A percentile compares a stretch with the other conserved stretches of the same genome.
phyloP scores from a whole-genome alignment of 2,113 vertebrate species.

The Cyphomyrus plagiostoma region DNA sequence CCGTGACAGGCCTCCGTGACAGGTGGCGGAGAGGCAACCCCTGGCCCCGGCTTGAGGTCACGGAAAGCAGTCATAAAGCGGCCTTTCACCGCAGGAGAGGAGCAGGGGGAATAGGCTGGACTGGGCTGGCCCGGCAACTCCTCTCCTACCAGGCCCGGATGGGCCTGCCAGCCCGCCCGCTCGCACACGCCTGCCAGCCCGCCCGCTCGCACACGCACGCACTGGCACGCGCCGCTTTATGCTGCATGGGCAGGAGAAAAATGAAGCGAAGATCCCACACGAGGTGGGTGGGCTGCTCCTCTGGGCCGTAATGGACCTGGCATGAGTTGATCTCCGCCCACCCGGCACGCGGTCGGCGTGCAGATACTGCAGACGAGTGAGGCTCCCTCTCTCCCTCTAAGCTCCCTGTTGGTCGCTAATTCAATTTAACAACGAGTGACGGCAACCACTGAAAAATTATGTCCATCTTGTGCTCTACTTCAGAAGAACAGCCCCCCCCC shows the following conservation, averaged over 20 bases:
- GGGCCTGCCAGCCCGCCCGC: slow-evolving; percentile 21
- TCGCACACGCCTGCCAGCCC: slow-evolving; percentile 6
- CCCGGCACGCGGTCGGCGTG: slow-evolving; percentile 17
- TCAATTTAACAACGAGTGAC: not conserved
- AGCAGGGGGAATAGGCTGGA: slow-evolving; percentile 36
- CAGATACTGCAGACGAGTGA: not conserved
- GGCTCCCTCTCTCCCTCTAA: not conserved
- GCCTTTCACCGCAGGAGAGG: slow-evolving; percentile 57
- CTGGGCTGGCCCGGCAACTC: not conserved
- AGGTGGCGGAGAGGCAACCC: slow-evolving; percentile 47
- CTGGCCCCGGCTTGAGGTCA: slow-evolving; percentile 58
- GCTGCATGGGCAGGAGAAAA: slow-evolving; percentile 47
- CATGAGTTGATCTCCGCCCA: slow-evolving; percentile 32
- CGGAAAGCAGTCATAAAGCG: slow-evolving; percentile 63
- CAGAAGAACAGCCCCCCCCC: not conserved
- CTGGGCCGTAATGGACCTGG: slow-evolving; percentile 41
- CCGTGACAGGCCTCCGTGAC: slow-evolving; percentile 33
- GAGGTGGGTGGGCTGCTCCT: slow-evolving; percentile 64
- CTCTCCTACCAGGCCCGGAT: slow-evolving; percentile 28
- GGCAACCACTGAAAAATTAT: not conserved
- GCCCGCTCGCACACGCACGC: not conserved
- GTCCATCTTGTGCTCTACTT: not conserved
- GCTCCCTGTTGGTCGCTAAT: not conserved
- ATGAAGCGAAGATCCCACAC: slow-evolving; percentile 52
- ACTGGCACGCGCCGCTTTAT: slow-evolving; percentile 31